These are phyloP conservation scores for Drosophila trapezifrons DNA, from an alignment of 1,140 invertebrate species.

Conservation along the genomic window DNA sequence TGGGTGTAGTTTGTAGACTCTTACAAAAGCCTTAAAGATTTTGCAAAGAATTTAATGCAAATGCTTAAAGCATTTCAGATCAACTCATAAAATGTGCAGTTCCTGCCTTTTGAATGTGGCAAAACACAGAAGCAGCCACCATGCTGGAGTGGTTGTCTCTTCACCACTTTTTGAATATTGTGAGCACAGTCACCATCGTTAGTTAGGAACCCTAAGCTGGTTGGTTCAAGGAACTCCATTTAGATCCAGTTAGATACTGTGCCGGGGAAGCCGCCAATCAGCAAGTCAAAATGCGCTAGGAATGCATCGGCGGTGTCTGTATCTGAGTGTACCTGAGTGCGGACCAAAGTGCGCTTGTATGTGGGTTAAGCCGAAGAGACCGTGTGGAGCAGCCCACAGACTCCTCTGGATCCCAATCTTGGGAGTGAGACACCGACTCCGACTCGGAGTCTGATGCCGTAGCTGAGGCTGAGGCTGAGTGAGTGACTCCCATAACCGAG, in stretches of 20 bases:
- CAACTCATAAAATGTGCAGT: constrained; percentile 9
- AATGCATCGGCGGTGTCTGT: constrained; percentile 40
- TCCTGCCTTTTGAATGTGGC: not conserved
- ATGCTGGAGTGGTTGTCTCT: not conserved
- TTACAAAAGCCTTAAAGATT: not conserved
- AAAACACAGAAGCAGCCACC: not conserved
- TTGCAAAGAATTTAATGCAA: constrained; percentile 2
- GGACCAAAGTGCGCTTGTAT: constrained; percentile 27
- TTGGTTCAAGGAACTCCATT: constrained; percentile 48
- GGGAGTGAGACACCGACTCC: constrained; percentile 30
- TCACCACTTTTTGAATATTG: constrained; percentile 4
- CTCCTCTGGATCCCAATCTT: constrained; percentile 35
- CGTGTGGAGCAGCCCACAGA: constrained; percentile 47
- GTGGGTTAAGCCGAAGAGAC: constrained; percentile 60
- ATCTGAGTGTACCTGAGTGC: constrained; percentile 10
- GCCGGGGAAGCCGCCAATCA: constrained; percentile 60
- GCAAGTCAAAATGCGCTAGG: constrained; percentile 57
- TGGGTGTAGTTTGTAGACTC: not conserved
- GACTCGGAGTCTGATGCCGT: constrained; percentile 12
- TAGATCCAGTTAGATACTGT: constrained; percentile 47
- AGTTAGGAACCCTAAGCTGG: not conserved
- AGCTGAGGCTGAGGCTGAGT: constrained; percentile 2
- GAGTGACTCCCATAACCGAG: constrained; percentile 40
- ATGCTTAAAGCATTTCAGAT: not conserved
- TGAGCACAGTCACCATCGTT: constrained; percentile 16